Conservation (phyloP, 1,140 invertebrate species). For the Drosophila mojavensis region DNA sequence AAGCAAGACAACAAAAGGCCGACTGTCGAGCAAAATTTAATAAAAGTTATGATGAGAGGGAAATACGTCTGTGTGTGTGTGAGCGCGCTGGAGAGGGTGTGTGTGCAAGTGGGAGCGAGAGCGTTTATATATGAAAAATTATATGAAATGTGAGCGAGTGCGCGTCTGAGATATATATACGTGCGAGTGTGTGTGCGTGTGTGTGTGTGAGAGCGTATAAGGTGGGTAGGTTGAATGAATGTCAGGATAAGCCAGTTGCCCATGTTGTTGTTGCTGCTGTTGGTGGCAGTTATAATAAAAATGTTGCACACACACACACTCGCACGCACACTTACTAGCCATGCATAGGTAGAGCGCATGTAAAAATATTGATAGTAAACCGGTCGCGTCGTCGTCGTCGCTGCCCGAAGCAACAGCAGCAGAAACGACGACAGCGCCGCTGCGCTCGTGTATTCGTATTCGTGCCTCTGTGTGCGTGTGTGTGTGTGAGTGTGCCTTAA, state of each 20-base stretch:
- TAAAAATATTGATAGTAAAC: conserved; percentile 61
- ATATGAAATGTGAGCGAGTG: conserved; percentile 76
- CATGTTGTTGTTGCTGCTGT: conserved; percentile 33
- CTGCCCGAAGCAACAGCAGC: conserved; percentile 40
- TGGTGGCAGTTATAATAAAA: conserved; percentile 70
- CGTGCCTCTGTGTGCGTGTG: conserved; percentile 6
- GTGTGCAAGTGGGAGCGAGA: conserved; percentile 57
- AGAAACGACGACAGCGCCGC: conserved; percentile 39
- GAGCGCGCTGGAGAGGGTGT: conserved; percentile 32
- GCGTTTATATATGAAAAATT: conserved; percentile 72
- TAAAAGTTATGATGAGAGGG: conserved; percentile 82
- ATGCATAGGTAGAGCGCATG: conserved; percentile 27
- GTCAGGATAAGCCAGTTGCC: conserved; percentile 60
- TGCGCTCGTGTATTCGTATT: conserved; percentile 21
- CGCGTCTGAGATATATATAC: conserved; percentile 17
- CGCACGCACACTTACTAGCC: conserved; percentile 32
- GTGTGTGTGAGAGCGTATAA: conserved; percentile 58
- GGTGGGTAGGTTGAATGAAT: conserved; percentile 78
- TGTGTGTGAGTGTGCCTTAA: conserved; percentile 37
- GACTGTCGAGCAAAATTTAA: conserved; percentile 63
- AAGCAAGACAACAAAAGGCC: conserved; percentile 42
- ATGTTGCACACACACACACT: conserved; percentile 47
- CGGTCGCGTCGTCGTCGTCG: conserved; percentile 55
- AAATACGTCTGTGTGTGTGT: conserved; percentile 24
- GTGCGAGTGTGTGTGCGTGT: conserved; percentile 8